These are phyloP conservation scores for Thalassoma bifasciatum DNA, from an alignment of 2,113 vertebrate genomes.

Conservation along the genomic window DNA sequence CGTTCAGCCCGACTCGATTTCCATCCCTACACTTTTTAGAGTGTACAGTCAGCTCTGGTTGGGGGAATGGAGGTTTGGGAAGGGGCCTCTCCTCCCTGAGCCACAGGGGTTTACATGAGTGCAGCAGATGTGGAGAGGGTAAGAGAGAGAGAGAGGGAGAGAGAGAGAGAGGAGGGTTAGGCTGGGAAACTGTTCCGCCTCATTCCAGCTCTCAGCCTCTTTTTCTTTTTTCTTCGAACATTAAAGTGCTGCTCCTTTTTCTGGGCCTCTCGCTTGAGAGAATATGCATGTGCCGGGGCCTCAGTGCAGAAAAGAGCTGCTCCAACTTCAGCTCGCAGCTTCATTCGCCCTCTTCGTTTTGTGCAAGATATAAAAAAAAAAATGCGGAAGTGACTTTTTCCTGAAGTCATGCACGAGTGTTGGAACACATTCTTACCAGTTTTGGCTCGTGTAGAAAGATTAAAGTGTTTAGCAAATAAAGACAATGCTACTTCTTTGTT, in stretches of 20 bases:
- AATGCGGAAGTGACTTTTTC: background rate
- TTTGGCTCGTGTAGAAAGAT: no score
- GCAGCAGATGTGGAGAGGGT: conserved; percentile 83
- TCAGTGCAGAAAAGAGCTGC: conserved; percentile 9
- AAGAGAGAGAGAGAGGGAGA: conserved; percentile 48
- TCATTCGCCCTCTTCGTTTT: background rate
- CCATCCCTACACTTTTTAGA: no score
- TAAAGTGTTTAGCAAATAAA: no score
- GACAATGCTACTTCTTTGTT: no score
- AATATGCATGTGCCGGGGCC: conserved; percentile 39
- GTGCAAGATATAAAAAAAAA: no score
- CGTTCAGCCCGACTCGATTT: no score
- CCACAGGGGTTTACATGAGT: conserved; percentile 82
- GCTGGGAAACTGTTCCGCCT: conserved; percentile 76
- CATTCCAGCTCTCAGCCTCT: conserved; percentile 67
- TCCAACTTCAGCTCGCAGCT: conserved; percentile 5
- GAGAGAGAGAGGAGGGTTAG: conserved; percentile 55
- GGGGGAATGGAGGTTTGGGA: conserved; percentile 67
- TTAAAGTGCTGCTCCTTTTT: conserved; percentile 71
- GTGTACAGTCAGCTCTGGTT: conserved; percentile 65
- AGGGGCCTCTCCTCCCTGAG: conserved; percentile 70
- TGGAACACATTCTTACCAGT: no score
- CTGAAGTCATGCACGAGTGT: no score
- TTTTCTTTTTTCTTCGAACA: conserved; percentile 57
- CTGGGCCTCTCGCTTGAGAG: conserved; percentile 70